Base-by-base conservation (phyloP, 2,888 invertebrate species). In the Macrophya annulata region DNA sequence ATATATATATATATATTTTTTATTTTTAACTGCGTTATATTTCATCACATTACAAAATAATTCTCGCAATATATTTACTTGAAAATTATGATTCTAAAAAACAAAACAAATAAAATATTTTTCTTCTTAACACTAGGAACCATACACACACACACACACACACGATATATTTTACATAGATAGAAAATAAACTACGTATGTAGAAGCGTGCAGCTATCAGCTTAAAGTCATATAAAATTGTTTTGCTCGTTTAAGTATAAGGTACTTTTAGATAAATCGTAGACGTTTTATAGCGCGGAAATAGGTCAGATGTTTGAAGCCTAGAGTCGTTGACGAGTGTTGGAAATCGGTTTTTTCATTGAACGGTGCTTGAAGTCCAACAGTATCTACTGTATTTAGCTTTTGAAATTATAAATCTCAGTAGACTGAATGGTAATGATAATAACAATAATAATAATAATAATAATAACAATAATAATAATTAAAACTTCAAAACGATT, bases 201-300 rank as follows among this genome's bases (percentile, higher is more conserved):
- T 25, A 62, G 62, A n/a, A 55, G 55, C n/a, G 21, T 21, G 62
- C 10, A 62, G 21, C 25, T 62, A 62, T 8, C n/a, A n/a, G n/a
- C 31, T 68, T 15, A 12, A 37, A 37, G 62, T 37, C 15, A 68
- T 12, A 68, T 68, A 68, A 68, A 68, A 68, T 12, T 68, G 68
- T 68, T 68, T 68, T 68, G 3, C 25, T 6, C 68, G 68, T 15
- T 37, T 17, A 6, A 37, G 68, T 37, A 17, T 25, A 8, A 62
- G 68, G 68, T 68, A 68, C 68, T 68, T 37, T 37, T 68, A 68
- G 68, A 68, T 68, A 68, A 68, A 68, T 68, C 68, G 37, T 15
- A 31, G 6, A 68, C 68, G 17, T 68, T 68, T 68, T 68, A 68
- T 37, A 37, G 37, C 12, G 12, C 15, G 68, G 15, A 68, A 68